Percentiles rank a stretch among this genome's conserved stretches.
Evolutionary conservation across 1,140 invertebrate species (phyloP).

Genomic region (Battus philenor): DNA sequence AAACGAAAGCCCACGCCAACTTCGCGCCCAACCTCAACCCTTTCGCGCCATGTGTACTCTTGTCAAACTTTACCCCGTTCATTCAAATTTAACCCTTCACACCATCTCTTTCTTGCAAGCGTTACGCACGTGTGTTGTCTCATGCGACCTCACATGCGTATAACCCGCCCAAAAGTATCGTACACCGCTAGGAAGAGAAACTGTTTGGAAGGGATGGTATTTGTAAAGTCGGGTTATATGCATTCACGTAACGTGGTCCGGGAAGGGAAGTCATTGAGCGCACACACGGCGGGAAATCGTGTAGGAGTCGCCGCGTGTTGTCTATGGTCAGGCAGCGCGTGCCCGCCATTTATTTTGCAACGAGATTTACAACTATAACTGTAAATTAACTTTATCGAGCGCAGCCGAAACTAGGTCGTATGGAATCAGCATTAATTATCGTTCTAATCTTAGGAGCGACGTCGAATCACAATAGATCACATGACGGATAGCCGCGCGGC

Average conservation of each 20-base stretch:
- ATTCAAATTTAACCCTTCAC: slow-evolving; percentile 51
- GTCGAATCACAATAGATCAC: slow-evolving; percentile 72
- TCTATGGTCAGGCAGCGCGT: slow-evolving; percentile 69
- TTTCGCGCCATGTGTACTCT: slow-evolving; percentile 54
- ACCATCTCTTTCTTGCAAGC: slow-evolving; percentile 41
- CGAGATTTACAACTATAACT: slow-evolving; percentile 73
- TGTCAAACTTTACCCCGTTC: slow-evolving; percentile 62
- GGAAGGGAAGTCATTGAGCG: slow-evolving; percentile 44
- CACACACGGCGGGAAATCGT: slow-evolving; percentile 41
- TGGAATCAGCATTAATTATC: slow-evolving; percentile 76
- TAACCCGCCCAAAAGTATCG: slow-evolving; percentile 27
- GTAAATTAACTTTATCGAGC: slow-evolving; percentile 74
- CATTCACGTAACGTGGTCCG: slow-evolving; percentile 42
- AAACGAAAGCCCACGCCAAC: slow-evolving; percentile 62
- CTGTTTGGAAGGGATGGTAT: slow-evolving; percentile 15
- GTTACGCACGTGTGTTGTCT: slow-evolving; percentile 59
- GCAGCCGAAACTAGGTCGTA: slow-evolving; percentile 70
- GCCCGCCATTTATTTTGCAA: slow-evolving; percentile 69
- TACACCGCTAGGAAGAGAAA: slow-evolving; percentile 16
- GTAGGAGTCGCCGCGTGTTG: slow-evolving; percentile 63
- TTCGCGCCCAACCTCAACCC: slow-evolving; percentile 57
- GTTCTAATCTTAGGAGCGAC: slow-evolving; percentile 70
- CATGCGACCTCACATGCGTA: slow-evolving; percentile 48
- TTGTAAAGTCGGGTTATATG: slow-evolving; percentile 32
- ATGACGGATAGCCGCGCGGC: slow-evolving; percentile 68